These are phyloP conservation scores for Aleiodes leptofemur DNA, from an alignment of 2,888 invertebrate genomes.

Conservation along the genomic window DNA sequence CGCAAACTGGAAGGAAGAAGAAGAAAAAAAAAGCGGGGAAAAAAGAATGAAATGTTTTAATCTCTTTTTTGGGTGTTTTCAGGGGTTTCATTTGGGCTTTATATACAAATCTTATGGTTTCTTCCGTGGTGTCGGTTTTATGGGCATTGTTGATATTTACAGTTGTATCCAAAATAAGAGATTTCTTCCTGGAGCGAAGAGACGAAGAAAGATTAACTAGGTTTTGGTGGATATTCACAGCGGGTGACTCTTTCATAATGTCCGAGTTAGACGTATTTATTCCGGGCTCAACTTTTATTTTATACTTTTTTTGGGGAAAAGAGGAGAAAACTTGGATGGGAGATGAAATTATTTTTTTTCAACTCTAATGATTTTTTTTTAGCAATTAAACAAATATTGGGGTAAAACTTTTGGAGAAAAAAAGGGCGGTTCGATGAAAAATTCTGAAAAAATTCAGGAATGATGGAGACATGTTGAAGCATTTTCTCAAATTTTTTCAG, in stretches of 20 bases:
- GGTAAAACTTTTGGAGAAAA: no score
- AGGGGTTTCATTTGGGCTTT: constrained; percentile 24
- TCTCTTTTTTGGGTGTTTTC: constrained; percentile 42
- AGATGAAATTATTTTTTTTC: no score
- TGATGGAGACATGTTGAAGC: no score
- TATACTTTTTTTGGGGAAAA: no score
- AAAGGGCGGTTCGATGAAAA: no score
- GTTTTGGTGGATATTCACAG: constrained; percentile 71
- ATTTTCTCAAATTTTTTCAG: no score
- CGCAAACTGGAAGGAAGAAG: constrained; percentile 25
- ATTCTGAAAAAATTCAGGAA: no score
- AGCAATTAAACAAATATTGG: no score
- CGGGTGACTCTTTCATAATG: constrained; percentile 58
- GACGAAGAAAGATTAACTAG: constrained; percentile 60
- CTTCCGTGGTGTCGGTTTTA: constrained; percentile 21
- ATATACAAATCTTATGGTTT: neutral
- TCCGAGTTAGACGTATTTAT: constrained; percentile 33
- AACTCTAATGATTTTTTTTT: no score
- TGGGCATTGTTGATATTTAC: constrained; percentile 10
- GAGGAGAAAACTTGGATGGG: no score
- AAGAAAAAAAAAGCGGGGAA: neutral
- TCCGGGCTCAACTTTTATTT: no score
- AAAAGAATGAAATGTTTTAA: constrained; percentile 8
- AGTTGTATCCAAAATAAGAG: constrained; percentile 32
- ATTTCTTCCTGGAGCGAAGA: constrained; percentile 23